Evolutionary conservation across 2,113 vertebrate genomes (phyloP), one percentile per base, ranked within the genome.

Genomic region (Urocynchramus pylzowi): DNA sequence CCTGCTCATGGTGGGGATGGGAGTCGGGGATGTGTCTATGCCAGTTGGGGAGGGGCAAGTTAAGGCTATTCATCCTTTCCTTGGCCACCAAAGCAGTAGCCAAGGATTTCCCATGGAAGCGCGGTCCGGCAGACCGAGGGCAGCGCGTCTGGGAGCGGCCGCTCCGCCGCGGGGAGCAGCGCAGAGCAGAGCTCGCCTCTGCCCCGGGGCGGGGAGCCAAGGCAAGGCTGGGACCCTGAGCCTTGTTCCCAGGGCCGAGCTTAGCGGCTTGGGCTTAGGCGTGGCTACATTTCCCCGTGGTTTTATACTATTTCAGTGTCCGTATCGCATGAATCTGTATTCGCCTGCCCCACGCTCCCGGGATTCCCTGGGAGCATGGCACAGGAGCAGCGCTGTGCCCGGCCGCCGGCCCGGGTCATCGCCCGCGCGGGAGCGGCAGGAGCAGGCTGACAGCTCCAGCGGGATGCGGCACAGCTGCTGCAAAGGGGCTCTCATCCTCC

Each of bases 1-100:
- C 19, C 7, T n/a, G 3, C 27, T 30, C 1, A 0, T 0, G 3
- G 39, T 35, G 37, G 22, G 7, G 1, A 5, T 12, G n/a, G 9
- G 26, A 54, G 47, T 28, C 10, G 3, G 13, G 26, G 17, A 10
- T 35, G 10, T 16, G 35, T 33, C 39, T 21, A 26, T 50, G 59
- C 28, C 8, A 12, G 47, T n/a, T 44, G 45, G 30, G 27, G 13
- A 67, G 6, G 5, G 24, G 21, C 1, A 1, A 53, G 22, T 23
- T 57, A 10, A 53, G 17, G 39, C 50, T 57, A 0, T 10, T 47
- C 9, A 22, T 45, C 20, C 67, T 69, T 50, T 69, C 41, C 33
- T 57, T 1, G 5, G 50, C 31, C 31, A 3, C 52, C 31, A 16
- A 21, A n/a, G 92, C 1, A 24, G 52, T 3, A 9, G 10, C 5